A percentile compares a stretch with the other conserved stretches of the same genome.
Conservation (phyloP, 2,888 invertebrate genomes). For the Heterodera filipjevi region DNA sequence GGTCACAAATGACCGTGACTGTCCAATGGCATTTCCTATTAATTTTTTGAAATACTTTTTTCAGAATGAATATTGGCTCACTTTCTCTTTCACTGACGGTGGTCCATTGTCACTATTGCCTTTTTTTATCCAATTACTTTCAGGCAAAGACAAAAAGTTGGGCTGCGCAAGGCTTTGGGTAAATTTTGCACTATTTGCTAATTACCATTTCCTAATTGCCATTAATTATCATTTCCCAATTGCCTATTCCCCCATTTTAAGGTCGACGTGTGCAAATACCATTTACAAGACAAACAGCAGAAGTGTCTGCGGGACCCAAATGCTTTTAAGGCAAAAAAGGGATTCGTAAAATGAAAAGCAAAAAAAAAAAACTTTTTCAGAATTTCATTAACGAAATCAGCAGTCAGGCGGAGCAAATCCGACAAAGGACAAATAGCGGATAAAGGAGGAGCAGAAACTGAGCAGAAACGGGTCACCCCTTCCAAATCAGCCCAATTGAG, state of each 20-base stretch:
- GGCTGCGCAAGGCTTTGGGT: constrained; percentile 65
- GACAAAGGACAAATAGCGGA: constrained; percentile 43
- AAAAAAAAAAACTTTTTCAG: neutral
- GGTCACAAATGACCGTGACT: too few relatives aligned
- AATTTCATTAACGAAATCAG: constrained; percentile 64
- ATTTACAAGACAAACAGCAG: constrained; percentile 52
- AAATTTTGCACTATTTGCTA: too few relatives aligned
- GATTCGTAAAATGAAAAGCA: neutral
- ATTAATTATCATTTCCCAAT: too few relatives aligned
- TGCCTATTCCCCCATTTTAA: constrained; percentile 37
- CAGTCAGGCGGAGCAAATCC: constrained; percentile 63
- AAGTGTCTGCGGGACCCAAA: constrained; percentile 65
- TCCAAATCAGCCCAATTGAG: neutral
- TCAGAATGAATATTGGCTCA: constrained; percentile 66
- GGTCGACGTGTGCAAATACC: constrained; percentile 63
- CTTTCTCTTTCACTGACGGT: constrained; percentile 65
- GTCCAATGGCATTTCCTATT: too few relatives aligned
- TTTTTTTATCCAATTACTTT: neutral
- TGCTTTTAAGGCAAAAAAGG: constrained; percentile 54
- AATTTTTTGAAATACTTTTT: neutral
- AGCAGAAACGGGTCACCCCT: constrained; percentile 7
- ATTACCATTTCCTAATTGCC: too few relatives aligned
- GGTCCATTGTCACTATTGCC: constrained; percentile 41
- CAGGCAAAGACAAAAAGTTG: constrained; percentile 58
- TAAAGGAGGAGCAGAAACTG: neutral